These are phyloP conservation scores for Peromyscus attwateri DNA, from an alignment of 2,797 vertebrate genomes.

Conservation along the genomic window DNA sequence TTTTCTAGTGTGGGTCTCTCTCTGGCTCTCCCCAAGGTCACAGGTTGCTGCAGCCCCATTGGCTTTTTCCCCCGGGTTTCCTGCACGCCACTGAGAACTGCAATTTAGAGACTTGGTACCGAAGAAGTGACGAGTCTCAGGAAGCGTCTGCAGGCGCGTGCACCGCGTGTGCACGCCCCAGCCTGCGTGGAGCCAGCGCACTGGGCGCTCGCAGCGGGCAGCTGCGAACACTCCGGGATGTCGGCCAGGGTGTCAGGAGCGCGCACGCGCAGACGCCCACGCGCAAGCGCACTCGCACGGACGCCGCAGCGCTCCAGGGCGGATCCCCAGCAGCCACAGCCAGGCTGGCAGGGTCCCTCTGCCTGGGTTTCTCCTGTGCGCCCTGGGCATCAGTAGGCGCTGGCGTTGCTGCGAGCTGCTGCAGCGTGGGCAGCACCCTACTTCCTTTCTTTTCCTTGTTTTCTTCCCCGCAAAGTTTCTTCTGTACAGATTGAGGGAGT, in stretches of 20 bases:
- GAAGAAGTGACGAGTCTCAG: rapidly evolving
- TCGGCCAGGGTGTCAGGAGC: not conserved
- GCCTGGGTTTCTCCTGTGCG: rapidly evolving
- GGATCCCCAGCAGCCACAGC: rapidly evolving
- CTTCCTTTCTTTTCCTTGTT: not conserved
- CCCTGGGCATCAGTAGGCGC: not conserved
- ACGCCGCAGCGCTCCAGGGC: not conserved
- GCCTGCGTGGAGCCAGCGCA: not conserved
- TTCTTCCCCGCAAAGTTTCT: not conserved
- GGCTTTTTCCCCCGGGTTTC: not conserved
- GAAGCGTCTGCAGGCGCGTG: not conserved
- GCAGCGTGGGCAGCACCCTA: not conserved
- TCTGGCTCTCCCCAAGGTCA: not conserved
- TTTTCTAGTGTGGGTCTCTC: conserved; percentile 19
- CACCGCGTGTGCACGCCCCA: not conserved
- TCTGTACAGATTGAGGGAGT: not conserved
- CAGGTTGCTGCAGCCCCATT: not conserved
- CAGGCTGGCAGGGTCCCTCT: too few species aligned
- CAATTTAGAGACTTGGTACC: rapidly evolving
- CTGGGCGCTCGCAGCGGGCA: rapidly evolving
- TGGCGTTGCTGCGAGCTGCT: not conserved
- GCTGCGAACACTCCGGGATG: not conserved
- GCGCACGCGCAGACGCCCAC: conserved; percentile 29
- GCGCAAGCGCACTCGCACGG: not conserved
- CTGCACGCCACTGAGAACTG: rapidly evolving